Conservation (phyloP, 2,888 invertebrate genomes). For the Polydrusus pterygomalis region DNA sequence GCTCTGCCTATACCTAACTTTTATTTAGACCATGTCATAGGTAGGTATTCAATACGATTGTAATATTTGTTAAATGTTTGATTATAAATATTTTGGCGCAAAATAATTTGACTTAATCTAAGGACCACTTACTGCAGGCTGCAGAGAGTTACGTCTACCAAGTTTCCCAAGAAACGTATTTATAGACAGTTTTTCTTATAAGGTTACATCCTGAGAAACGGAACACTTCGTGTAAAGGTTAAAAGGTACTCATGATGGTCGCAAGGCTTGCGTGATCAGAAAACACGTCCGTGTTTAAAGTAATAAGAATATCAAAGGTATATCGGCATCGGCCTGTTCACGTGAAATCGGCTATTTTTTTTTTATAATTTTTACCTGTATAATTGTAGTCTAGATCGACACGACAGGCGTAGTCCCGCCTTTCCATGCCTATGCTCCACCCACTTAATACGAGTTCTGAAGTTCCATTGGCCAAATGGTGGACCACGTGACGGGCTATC, state of each 20-base stretch:
- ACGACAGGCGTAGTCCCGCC: slow-evolving; percentile 69
- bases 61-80: too few relatives aligned
- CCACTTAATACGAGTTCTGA: slow-evolving; percentile 67
- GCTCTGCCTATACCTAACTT: too few relatives aligned
- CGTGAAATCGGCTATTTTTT: slow-evolving; percentile 60
- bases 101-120: too few relatives aligned
- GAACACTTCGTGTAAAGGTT: slow-evolving; percentile 48
- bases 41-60: too few relatives aligned
- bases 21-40: too few relatives aligned
- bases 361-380: slow-evolving; percentile 66
- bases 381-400: slow-evolving; percentile 70
- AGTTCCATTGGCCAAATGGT: slow-evolving; percentile 67
- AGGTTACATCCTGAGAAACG: slow-evolving; percentile 27
- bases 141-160: background rate
- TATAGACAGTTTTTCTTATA: background rate
- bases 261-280: slow-evolving; percentile 52
- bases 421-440: slow-evolving; percentile 68
- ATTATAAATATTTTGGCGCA: too few relatives aligned
- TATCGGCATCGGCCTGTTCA: slow-evolving; percentile 56
- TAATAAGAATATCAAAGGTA: slow-evolving; percentile 58
- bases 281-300: slow-evolving; percentile 56
- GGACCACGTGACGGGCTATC: slow-evolving; percentile 72
- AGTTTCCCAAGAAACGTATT: slow-evolving; percentile 5
- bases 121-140: background rate
- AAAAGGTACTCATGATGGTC: slow-evolving; percentile 50